These are phyloP conservation scores for Sminthurides aquaticus DNA, from an alignment of 2,888 invertebrate genomes.

Conservation along the genomic window DNA sequence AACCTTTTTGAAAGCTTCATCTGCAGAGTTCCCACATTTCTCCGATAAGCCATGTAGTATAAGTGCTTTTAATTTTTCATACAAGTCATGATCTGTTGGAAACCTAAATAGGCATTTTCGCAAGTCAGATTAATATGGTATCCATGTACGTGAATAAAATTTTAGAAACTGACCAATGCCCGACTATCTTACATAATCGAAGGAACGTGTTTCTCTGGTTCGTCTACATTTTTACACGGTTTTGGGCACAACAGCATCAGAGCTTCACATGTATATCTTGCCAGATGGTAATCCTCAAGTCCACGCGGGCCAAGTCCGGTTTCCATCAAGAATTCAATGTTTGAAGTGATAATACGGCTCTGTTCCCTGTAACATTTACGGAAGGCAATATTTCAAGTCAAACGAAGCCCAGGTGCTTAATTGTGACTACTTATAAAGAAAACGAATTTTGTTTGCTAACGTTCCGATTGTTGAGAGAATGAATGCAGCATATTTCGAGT, in stretches of 20 bases:
- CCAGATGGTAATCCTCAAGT: slow-evolving; percentile 30
- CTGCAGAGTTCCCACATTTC: slow-evolving; percentile 22
- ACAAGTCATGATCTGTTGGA: slow-evolving; percentile 23
- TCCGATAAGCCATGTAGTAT: slow-evolving; percentile 30
- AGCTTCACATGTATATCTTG: slow-evolving; percentile 34
- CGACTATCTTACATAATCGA: slow-evolving; percentile 5
- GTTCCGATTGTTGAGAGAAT: slow-evolving; percentile 32
- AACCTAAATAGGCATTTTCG: slow-evolving; percentile 20
- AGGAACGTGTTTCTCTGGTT: background rate
- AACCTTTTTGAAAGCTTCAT: slow-evolving; percentile 27
- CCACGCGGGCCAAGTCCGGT: slow-evolving; percentile 32
- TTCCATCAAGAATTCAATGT: slow-evolving; percentile 30
- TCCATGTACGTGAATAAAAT: background rate
- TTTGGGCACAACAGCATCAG: slow-evolving; percentile 32
- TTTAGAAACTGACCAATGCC: too few relatives aligned
- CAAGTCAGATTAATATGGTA: background rate
- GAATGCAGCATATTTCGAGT: slow-evolving; percentile 32
- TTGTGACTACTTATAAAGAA: too few relatives aligned
- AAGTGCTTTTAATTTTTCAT: slow-evolving; percentile 25
- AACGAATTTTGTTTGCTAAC: background rate
- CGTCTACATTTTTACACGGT: slow-evolving; percentile 23
- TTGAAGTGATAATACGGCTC: slow-evolving; percentile 25
- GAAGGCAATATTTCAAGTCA: too few relatives aligned
- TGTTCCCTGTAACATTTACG: background rate
- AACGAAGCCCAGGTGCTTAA: too few relatives aligned